A percentile compares a stretch with the other conserved stretches of the same genome.
Conservation (phyloP, 2,797 vertebrate genomes). For the Acrocephalus scirpaceus region DNA sequence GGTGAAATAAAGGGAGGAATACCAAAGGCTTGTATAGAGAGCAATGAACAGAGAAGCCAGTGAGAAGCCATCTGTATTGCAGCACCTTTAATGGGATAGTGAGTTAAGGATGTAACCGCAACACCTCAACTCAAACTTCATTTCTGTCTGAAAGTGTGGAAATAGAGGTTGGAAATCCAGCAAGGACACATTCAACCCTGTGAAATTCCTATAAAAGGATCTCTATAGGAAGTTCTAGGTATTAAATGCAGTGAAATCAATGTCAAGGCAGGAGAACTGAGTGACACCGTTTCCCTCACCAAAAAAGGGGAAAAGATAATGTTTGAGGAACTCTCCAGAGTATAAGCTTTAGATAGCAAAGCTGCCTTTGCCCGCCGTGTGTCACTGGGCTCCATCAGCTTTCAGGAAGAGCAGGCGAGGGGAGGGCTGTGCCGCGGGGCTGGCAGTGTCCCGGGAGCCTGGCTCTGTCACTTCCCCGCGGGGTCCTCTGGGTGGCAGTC, state of each 20-base stretch:
- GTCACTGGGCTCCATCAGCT: rapidly evolving
- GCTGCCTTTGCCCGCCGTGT: background rate
- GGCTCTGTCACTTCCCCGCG: background rate
- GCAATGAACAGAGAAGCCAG: background rate
- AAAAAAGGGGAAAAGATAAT: background rate
- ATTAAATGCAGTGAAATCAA: background rate
- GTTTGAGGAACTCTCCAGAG: background rate
- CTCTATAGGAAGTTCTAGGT: background rate
- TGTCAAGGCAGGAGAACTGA: background rate
- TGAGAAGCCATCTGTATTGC: background rate
- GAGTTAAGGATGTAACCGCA: background rate
- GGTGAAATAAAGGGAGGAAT: background rate
- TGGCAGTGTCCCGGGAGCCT: background rate
- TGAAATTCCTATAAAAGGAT: background rate
- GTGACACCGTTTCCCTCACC: background rate
- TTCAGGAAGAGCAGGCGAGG: rapidly evolving
- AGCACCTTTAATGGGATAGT: background rate
- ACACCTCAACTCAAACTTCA: background rate
- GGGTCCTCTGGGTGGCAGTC: conserved; percentile 43
- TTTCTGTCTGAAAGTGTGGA: background rate
- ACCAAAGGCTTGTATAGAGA: rapidly evolving
- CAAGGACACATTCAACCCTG: rapidly evolving
- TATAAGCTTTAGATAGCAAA: background rate
- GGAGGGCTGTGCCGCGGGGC: background rate
- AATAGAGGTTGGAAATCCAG: background rate